Percentiles rank a stretch among this genome's conserved stretches.
Conservation (phyloP, 2,888 invertebrate genomes). For the Cosmorhoe ocellata region DNA sequence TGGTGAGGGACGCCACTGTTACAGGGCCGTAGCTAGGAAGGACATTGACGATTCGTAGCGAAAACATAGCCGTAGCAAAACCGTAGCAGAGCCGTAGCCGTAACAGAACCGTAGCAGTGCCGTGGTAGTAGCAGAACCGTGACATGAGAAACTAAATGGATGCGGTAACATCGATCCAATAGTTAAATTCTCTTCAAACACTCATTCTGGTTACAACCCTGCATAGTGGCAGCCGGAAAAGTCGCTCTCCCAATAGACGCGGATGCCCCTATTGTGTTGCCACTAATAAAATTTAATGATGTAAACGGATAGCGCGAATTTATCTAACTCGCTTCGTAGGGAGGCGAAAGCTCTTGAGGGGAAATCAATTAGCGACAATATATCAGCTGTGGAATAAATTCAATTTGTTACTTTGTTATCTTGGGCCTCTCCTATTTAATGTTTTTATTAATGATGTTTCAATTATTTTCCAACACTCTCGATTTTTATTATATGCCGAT, state of each 20-base stretch:
- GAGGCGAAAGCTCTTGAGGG: slow-evolving; percentile 61
- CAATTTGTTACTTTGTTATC: slow-evolving; percentile 49
- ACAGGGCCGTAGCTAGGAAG: slow-evolving; percentile 38
- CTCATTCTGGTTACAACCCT: slow-evolving; percentile 6
- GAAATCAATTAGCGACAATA: slow-evolving; percentile 73
- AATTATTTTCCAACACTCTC: too few relatives aligned
- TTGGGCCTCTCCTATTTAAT: too few relatives aligned
- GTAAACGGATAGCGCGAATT: slow-evolving; percentile 81
- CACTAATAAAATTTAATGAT: slow-evolving; percentile 82
- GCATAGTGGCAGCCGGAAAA: slow-evolving; percentile 57
- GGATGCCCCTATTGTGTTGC: slow-evolving; percentile 70
- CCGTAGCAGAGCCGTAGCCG: neutral
- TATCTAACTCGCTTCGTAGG: slow-evolving; percentile 67
- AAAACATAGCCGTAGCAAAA: slow-evolving; percentile 38
- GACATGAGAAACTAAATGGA: too few relatives aligned
- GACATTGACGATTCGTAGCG: neutral
- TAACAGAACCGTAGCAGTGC: neutral
- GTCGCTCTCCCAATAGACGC: slow-evolving; percentile 65
- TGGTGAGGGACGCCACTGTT: slow-evolving; percentile 61
- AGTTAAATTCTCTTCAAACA: too few relatives aligned
- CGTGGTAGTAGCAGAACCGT: slow-evolving; percentile 1
- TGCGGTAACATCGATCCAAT: too few relatives aligned
- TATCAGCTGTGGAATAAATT: slow-evolving; percentile 66
- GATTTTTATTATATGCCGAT: too few relatives aligned
- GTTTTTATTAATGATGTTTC: too few relatives aligned